These are phyloP conservation scores for Drosophila obscura DNA, from an alignment of 1,140 invertebrate genomes.

Conservation along the genomic window DNA sequence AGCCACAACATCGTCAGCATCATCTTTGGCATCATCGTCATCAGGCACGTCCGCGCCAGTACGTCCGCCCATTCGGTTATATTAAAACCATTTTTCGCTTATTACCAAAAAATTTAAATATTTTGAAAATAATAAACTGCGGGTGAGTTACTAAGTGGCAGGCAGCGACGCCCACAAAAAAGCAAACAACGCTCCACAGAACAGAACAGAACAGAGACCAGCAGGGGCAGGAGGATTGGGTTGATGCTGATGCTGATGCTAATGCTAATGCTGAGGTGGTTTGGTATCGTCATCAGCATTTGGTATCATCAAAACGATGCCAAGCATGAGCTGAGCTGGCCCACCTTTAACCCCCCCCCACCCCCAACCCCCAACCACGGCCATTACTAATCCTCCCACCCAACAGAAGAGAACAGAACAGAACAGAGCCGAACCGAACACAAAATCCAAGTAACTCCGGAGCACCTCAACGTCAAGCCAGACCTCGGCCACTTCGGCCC, in stretches of 20 bases:
- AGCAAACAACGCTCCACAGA: constrained; percentile 61
- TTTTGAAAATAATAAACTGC: constrained; percentile 84
- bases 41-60: constrained; percentile 44
- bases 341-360: constrained; percentile 60
- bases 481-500: constrained; percentile 11
- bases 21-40: constrained; percentile 35
- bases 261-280: background rate
- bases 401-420: constrained; percentile 18
- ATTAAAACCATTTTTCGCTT: constrained; percentile 82
- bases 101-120: constrained; percentile 84
- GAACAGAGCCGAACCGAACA: background rate
- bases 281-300: constrained; percentile 51
- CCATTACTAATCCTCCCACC: constrained; percentile 73
- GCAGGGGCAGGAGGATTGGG: constrained; percentile 4
- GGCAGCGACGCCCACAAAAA: constrained; percentile 56
- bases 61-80: constrained; percentile 65
- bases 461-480: background rate
- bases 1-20: constrained; percentile 26
- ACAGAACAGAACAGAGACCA: background rate
- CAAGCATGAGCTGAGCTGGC: constrained; percentile 42
- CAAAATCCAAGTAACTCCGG: constrained; percentile 27
- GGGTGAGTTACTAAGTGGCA: constrained; percentile 83
- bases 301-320: constrained; percentile 65
- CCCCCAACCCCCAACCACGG: constrained; percentile 45
- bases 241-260: background rate